phyloP scores from a whole-genome alignment of 2,888 invertebrate species.

The Eupsilia transversa region DNA sequence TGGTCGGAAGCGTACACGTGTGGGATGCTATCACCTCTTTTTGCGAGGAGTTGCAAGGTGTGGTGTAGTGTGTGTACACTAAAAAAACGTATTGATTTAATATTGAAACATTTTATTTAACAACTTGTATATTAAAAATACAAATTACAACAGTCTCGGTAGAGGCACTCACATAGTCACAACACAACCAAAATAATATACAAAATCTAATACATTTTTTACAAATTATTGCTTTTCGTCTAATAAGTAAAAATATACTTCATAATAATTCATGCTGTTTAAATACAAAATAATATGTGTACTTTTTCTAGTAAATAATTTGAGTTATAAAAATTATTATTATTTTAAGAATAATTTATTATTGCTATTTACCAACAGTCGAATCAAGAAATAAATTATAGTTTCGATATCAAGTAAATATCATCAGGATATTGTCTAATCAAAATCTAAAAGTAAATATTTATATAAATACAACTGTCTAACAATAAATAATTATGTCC shows the following conservation, averaged over 20 bases:
- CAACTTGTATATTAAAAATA: constrained; percentile 74
- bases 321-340: neutral
- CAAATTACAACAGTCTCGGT: constrained; percentile 83
- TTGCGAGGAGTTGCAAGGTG: too few species aligned
- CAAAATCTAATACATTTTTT: constrained; percentile 35
- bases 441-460: constrained; percentile 5
- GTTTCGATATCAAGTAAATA: constrained; percentile 21
- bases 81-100: neutral
- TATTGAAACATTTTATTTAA: constrained; percentile 76
- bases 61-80: too few species aligned
- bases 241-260: constrained; percentile 1
- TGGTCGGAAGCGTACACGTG: too few species aligned
- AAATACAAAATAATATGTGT: constrained; percentile 14
- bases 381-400: neutral
- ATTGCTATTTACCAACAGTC: constrained; percentile 21
- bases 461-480: constrained; percentile 1
- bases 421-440: constrained; percentile 2
- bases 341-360: constrained; percentile 18
- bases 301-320: constrained; percentile 11
- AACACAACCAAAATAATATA: constrained; percentile 77
- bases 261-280: neutral
- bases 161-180: constrained; percentile 81
- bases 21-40: too few species aligned
- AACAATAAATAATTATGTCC: neutral
- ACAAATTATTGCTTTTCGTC: constrained; percentile 47